Base-by-base conservation (phyloP, 1,140 invertebrate genomes). In the Aphaenogaster ashmeadi region DNA sequence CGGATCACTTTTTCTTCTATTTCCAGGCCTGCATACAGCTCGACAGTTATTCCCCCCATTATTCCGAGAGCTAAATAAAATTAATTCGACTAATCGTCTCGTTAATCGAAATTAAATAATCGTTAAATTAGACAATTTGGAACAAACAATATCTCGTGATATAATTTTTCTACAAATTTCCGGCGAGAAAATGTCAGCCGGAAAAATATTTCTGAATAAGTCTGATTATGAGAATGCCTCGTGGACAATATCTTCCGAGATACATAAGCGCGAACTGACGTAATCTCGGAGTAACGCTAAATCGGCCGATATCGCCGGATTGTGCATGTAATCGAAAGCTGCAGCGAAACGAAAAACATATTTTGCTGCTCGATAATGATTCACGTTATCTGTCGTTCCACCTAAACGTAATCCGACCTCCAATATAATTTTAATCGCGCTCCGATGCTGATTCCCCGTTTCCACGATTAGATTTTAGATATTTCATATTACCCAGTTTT, bases 1-100 rank as follows among this genome's bases (percentile, higher is more conserved):
- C 47, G 13, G 64, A 66, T 79, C 27, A 38, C 18, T 78, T 79
- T 79, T 81, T 80, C n/a, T 67, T 41, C 21, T 18, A 44, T 69
- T 50, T 69, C 36, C 13, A 13, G n/a, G 0, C n/a, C 2, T 41
- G 38, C 8, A 44, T 6, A 27, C 15, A 27, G 15, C 52, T 81
- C 41, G 15, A 13, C 33, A 15, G 54, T 38, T 33, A 78, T 62
- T 60, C n/a, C 9, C 13, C 13, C 41, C 8, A 18, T 69, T 69
- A 50, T 11, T 44, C n/a, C 13, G 0, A 41, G 18, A 52, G 6
- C 8, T 11, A 18, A 33, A 47, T 78, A 6, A 47, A 78, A 47
- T 36, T 44, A 33, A 62, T 47, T 80, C 1, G 27, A 44, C 50
- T 27, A 56, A 72, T 69, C n/a, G 11, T 21, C 3, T 64, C 4